phyloP scores from a whole-genome alignment of 1,140 invertebrate species.

The Drosophila arawakana region DNA sequence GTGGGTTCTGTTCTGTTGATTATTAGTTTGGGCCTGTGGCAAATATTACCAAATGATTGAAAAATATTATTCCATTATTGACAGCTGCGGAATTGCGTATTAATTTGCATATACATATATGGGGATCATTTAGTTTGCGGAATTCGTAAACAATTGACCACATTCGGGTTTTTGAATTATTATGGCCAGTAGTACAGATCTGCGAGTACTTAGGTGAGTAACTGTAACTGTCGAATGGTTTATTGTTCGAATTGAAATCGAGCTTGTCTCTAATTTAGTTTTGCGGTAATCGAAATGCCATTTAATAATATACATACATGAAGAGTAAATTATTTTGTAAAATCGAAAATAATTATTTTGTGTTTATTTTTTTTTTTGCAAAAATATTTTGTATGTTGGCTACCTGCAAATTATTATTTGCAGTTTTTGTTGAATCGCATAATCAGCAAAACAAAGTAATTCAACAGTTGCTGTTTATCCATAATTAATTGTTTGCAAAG shows the following conservation, averaged over 20 bases:
- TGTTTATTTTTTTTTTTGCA: not conserved
- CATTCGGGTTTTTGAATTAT: slow-evolving; percentile 54
- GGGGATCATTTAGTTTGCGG: slow-evolving; percentile 14
- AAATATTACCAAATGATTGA: slow-evolving; percentile 70
- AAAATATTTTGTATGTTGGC: not conserved
- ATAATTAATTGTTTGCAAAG: no score
- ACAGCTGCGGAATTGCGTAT: slow-evolving; percentile 64
- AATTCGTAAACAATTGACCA: slow-evolving; percentile 66
- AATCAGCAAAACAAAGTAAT: no score
- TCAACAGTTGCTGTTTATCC: no score
- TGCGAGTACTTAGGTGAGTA: not conserved
- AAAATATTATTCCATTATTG: slow-evolving; percentile 74
- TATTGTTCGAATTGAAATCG: slow-evolving; percentile 53
- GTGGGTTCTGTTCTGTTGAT: slow-evolving; percentile 24
- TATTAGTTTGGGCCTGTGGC: slow-evolving; percentile 40
- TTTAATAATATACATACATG: slow-evolving; percentile 31
- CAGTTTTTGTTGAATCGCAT: no score
- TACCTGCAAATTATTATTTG: no score
- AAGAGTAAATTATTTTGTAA: slow-evolving; percentile 58
- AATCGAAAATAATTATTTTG: slow-evolving; percentile 32
- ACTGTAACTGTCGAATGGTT: slow-evolving; percentile 7
- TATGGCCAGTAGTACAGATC: slow-evolving; percentile 12
- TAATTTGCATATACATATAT: slow-evolving; percentile 63
- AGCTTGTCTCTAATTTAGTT: slow-evolving; percentile 73
- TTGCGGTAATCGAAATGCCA: slow-evolving; percentile 62